Evolutionary conservation across 2,888 invertebrate species (phyloP), one percentile per base, ranked within the genome.

Genomic region (Periphyllus acericola): DNA sequence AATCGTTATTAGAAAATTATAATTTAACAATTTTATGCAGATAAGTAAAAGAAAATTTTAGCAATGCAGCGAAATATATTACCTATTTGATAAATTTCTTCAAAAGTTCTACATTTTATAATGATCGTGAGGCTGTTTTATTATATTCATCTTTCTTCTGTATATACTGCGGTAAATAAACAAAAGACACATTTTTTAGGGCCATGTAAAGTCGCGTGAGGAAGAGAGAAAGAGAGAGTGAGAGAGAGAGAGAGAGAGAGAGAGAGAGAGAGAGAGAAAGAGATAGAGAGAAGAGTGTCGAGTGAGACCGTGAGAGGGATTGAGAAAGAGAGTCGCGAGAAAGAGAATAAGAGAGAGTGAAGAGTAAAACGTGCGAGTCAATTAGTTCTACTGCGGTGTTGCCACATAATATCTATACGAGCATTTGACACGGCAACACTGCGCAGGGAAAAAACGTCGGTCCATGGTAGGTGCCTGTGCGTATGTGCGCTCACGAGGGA

Each of bases 371-470:
- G 79, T 72, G 79, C 36, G 29, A 86, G 86, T 86, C 86, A 86
- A 86, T 86, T 87, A 80, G 86, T 87, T 87, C 80, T 87, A 68
- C 74, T 75, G 80, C 86, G 86, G 80, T 86, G 79, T 86, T 86
- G 86, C 86, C 86, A 86, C 68, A 29, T 78, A 52, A n/a, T 86
- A 36, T 34, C 52, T n/a, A n/a, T 79, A 29, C 55, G 32, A n/a
- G n/a, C 74, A 40, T 72, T 36, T 60, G n/a, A 74, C 32, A 32
- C 86, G 86, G 86, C 86, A 87, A 87, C 86, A 87, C 86, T 87
- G 86, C 25, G 21, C 34, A 25, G 40, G 74, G 84, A 68, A 87
- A 78, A 87, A 87, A 74, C 80, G 60, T 80, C 80, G 46, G 40
- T 29, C 25, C 79, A 0, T 34, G n/a, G 60, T 21, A 3, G 0